Percentiles rank a stretch among this genome's conserved stretches.
Conservation (phyloP, 1,140 invertebrate genomes). For the Pteromalus puparum region DNA sequence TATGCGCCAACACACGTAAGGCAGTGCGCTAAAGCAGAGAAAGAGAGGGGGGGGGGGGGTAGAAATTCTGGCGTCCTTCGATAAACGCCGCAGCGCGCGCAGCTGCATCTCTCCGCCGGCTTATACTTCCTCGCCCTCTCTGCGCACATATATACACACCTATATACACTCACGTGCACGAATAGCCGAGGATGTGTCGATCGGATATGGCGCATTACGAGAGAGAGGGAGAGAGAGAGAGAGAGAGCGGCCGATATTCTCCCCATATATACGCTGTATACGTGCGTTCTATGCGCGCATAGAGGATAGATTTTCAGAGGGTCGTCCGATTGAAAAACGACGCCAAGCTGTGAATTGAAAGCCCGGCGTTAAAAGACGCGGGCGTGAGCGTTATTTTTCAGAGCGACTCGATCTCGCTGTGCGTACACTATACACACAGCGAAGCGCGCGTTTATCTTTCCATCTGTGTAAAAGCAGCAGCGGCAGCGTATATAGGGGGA, state of each 20-base stretch:
- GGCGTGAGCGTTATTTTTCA: conserved; percentile 36
- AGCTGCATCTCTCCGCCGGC: background rate
- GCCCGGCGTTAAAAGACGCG: conserved; percentile 30
- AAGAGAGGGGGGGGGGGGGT: background rate
- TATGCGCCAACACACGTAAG: conserved; percentile 12
- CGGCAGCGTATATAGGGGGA: background rate
- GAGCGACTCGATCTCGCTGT: background rate
- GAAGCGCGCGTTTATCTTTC: conserved; percentile 5
- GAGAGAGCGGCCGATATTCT: conserved; percentile 9
- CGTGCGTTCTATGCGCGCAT: background rate
- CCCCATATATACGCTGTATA: too few species aligned
- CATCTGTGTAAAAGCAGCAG: background rate
- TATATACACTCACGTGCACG: background rate
- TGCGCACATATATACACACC: background rate
- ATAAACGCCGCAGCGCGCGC: conserved; percentile 22
- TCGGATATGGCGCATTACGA: conserved; percentile 27
- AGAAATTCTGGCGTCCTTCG: conserved; percentile 7
- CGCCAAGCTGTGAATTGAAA: conserved; percentile 22
- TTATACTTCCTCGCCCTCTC: background rate
- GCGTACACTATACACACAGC: too few species aligned
- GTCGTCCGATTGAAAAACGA: conserved; percentile 34
- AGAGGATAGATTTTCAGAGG: background rate
- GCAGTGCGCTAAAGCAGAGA: background rate
- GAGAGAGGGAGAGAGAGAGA: too few species aligned
- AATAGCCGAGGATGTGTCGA: conserved; percentile 18